Evolutionary conservation across 2,888 invertebrate genomes (phyloP).

Genomic region (Metacarcinus magister): DNA sequence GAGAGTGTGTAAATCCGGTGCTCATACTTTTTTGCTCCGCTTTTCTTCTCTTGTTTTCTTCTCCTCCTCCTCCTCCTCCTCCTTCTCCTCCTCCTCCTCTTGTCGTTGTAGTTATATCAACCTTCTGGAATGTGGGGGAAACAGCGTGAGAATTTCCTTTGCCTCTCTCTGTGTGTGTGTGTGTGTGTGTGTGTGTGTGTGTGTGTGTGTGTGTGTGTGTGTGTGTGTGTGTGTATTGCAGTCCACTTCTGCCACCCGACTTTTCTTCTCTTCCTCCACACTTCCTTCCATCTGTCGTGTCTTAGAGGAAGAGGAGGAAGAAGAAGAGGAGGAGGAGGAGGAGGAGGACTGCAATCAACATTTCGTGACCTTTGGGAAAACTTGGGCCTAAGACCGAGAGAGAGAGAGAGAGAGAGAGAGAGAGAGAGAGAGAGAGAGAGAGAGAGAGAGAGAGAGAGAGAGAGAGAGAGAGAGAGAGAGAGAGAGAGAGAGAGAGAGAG

Average conservation of each 20-base stretch:
- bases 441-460: slow-evolving; percentile 66
- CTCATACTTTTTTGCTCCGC: not conserved
- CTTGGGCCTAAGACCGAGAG: not conserved
- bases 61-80: not conserved
- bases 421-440: slow-evolving; percentile 35
- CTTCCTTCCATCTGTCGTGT: not conserved
- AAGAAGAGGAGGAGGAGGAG: slow-evolving; percentile 26
- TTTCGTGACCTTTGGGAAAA: slow-evolving; percentile 42
- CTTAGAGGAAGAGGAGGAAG: not conserved
- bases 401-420: not conserved
- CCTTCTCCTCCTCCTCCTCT: not conserved
- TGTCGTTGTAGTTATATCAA: not conserved
- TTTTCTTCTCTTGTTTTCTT: not conserved
- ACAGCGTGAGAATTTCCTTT: slow-evolving; percentile 4
- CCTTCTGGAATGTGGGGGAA: not conserved
- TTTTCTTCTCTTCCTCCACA: not conserved
- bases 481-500: not conserved
- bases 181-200: not conserved
- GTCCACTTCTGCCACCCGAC: not conserved
- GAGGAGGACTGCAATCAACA: not conserved
- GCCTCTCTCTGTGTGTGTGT: no score
- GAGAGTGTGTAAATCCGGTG: not conserved
- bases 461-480: slow-evolving; percentile 57
- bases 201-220: slow-evolving; percentile 26
- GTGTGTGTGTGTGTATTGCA: slow-evolving; percentile 13